Conservation (phyloP, 2,888 invertebrate genomes). For the Drosophila prostipennis region DNA sequence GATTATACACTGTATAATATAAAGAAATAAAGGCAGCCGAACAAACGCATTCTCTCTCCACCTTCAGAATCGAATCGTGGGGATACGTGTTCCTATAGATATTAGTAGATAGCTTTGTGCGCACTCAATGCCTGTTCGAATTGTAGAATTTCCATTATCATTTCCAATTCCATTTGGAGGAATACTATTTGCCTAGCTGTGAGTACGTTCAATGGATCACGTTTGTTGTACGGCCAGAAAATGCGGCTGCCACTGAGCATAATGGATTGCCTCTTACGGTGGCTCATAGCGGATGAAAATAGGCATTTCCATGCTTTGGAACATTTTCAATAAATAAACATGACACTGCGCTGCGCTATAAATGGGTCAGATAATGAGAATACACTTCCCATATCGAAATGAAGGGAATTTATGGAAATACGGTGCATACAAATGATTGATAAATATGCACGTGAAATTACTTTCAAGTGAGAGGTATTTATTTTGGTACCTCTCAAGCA, state of each 20-base stretch:
- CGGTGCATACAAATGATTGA: slow-evolving; percentile 12
- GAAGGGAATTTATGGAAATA: slow-evolving; percentile 10
- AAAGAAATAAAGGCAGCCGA: slow-evolving; percentile 18
- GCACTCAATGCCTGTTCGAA: slow-evolving; percentile 1
- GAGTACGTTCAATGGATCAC: slow-evolving; percentile 51
- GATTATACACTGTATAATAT: too few relatives aligned
- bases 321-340: slow-evolving; percentile 29
- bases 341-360: slow-evolving; percentile 17
- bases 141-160: slow-evolving; percentile 38
- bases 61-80: slow-evolving; percentile 10
- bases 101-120: slow-evolving; percentile 4
- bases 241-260: slow-evolving; percentile 24
- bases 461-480: slow-evolving; percentile 17
- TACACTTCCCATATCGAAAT: slow-evolving; percentile 4
- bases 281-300: slow-evolving; percentile 28
- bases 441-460: slow-evolving; percentile 17
- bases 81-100: slow-evolving; percentile 24
- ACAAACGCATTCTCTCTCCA: not conserved
- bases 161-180: slow-evolving; percentile 29
- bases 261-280: slow-evolving; percentile 21
- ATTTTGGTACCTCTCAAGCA: slow-evolving; percentile 4
- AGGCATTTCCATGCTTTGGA: slow-evolving; percentile 21
- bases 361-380: slow-evolving; percentile 27
- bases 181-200: slow-evolving; percentile 25
- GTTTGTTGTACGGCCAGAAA: slow-evolving; percentile 41